These are phyloP conservation scores for Nannoperca obscura DNA, from an alignment of 2,797 vertebrate species.

Conservation along the genomic window DNA sequence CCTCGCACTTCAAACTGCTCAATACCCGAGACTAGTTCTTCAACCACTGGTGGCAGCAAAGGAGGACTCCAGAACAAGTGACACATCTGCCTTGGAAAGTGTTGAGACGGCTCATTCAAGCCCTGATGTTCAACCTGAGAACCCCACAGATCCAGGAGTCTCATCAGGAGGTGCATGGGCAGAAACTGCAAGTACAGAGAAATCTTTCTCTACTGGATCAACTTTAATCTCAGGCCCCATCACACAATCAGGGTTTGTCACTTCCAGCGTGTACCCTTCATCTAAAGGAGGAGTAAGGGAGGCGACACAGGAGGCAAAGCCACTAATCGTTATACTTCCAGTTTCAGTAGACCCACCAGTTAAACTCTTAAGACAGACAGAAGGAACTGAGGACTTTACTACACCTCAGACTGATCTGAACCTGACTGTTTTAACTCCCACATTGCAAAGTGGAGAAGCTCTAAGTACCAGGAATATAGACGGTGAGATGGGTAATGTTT, in stretches of 20 bases:
- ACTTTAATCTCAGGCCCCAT: conserved; percentile 23
- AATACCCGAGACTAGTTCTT: conserved; percentile 4
- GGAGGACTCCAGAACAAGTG: not conserved
- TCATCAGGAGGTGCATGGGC: not conserved
- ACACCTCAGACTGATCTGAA: conserved; percentile 16
- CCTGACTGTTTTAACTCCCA: conserved; percentile 6
- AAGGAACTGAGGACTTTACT: conserved; percentile 14
- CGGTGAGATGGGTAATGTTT: conserved; percentile 23
- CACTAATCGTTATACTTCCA: conserved; percentile 4
- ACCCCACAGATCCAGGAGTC: conserved; percentile 40
- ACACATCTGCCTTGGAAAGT: conserved; percentile 6
- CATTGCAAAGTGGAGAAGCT: conserved; percentile 17
- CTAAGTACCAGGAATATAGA: not conserved
- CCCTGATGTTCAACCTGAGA: conserved; percentile 15
- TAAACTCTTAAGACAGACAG: conserved; percentile 4
- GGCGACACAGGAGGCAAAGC: conserved; percentile 5
- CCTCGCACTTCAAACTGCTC: conserved; percentile 8
- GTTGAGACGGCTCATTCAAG: conserved; percentile 16
- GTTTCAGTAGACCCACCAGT: conserved; percentile 2
- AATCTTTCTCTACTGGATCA: not conserved
- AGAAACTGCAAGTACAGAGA: conserved; percentile 23
- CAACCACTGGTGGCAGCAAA: not conserved
- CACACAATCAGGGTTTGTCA: conserved; percentile 10
- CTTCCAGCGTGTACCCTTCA: not conserved
- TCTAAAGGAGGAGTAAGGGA: conserved; percentile 11